These are phyloP conservation scores for Parnassius orleans DNA, from an alignment of 2,888 invertebrate species.

Conservation along the genomic window DNA sequence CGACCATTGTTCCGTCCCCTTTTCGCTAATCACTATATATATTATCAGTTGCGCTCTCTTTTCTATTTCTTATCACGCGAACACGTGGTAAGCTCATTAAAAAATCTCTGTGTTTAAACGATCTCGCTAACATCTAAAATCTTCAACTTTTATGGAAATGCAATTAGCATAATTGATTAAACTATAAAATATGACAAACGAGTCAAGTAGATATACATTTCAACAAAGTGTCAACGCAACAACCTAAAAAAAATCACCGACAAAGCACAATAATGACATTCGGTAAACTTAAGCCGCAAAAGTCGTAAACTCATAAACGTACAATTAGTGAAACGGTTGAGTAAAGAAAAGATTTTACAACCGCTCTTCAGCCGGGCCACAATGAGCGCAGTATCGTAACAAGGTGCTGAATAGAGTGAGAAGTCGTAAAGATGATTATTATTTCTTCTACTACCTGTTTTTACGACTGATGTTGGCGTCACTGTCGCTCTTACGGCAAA, in stretches of 20 bases:
- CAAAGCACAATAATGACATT: conserved; percentile 67
- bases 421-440: conserved; percentile 83
- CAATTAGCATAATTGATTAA: neutral
- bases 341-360: conserved; percentile 81
- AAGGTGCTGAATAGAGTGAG: conserved; percentile 82
- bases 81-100: conserved; percentile 54
- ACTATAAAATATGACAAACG: conserved; percentile 2
- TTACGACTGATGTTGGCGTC: conserved; percentile 69
- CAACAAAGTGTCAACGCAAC: conserved; percentile 3
- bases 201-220: conserved; percentile 11
- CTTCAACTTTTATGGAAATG: neutral
- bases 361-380: conserved; percentile 75
- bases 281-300: conserved; percentile 74
- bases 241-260: conserved; percentile 48
- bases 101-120: conserved; percentile 1
- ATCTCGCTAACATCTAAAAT: neutral
- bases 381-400: conserved; percentile 81
- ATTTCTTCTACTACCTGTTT: conserved; percentile 83
- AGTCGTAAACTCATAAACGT: conserved; percentile 80
- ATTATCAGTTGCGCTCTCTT: conserved; percentile 78
- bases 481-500: conserved; percentile 48
- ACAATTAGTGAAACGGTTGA: conserved; percentile 80
- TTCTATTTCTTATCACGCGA: conserved; percentile 73
- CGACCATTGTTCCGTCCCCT: conserved; percentile 78
- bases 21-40: conserved; percentile 80